These are phyloP conservation scores for Alligator sinensis DNA, from an alignment of 2,113 vertebrate species.

Conservation along the genomic window DNA sequence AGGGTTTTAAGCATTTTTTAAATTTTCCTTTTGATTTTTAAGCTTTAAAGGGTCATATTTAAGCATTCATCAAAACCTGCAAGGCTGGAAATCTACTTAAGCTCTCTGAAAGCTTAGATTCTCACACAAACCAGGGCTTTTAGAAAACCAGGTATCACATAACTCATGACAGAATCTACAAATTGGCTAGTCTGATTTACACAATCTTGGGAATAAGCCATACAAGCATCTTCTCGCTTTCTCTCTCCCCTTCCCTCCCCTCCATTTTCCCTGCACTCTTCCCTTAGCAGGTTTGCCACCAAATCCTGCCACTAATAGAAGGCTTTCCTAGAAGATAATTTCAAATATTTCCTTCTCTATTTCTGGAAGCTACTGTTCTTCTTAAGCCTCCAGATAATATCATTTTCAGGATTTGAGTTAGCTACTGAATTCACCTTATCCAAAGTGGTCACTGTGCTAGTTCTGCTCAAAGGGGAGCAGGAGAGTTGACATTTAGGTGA, in stretches of 20 bases:
- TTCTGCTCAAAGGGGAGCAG: background rate
- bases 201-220: background rate
- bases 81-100: background rate
- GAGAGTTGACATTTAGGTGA: background rate
- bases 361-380: background rate
- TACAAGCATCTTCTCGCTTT: background rate
- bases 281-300: background rate
- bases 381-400: background rate
- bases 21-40: background rate
- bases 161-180: background rate
- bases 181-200: background rate
- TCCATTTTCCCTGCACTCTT: background rate
- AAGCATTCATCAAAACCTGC: background rate
- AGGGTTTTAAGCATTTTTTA: background rate
- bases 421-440: background rate
- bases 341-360: background rate
- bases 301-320: background rate
- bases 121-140: background rate
- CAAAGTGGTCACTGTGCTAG: background rate
- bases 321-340: background rate
- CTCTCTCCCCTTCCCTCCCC: background rate
- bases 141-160: accelerated
- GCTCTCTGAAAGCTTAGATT: background rate
- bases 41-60: background rate
- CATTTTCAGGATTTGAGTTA: background rate